These are phyloP conservation scores for Battus philenor DNA, from an alignment of 1,140 invertebrate species.

Conservation along the genomic window DNA sequence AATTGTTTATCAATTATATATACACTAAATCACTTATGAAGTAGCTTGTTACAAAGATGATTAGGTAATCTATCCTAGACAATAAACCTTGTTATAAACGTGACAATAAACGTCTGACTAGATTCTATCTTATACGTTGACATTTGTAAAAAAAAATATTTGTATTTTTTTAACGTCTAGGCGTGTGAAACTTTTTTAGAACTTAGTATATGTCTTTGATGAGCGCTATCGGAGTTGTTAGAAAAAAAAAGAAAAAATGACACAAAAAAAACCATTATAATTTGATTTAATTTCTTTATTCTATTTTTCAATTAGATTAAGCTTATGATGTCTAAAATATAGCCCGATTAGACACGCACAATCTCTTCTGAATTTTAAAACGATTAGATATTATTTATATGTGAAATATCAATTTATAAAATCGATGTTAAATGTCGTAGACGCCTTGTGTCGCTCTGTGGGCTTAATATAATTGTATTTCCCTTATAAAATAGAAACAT, in stretches of 20 bases:
- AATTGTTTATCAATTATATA: slow-evolving; percentile 22
- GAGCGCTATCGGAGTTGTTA: slow-evolving; percentile 9
- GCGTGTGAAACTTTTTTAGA: slow-evolving; percentile 34
- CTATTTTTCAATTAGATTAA: slow-evolving; percentile 12
- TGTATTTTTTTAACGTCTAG: slow-evolving; percentile 50
- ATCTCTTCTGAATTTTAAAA: slow-evolving; percentile 29
- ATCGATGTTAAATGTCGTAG: slow-evolving; percentile 44
- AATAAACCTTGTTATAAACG: slow-evolving; percentile 12
- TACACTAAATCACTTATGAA: slow-evolving; percentile 4
- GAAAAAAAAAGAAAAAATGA: background rate
- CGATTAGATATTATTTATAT: slow-evolving; percentile 8
- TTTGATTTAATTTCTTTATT: background rate
- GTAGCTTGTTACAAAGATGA: slow-evolving; percentile 9
- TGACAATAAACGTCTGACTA: slow-evolving; percentile 18
- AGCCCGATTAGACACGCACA: slow-evolving; percentile 66
- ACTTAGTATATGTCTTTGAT: slow-evolving; percentile 24
- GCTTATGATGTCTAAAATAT: slow-evolving; percentile 29
- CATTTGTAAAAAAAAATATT: slow-evolving; percentile 25
- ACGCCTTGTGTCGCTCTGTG: slow-evolving; percentile 30
- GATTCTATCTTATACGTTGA: slow-evolving; percentile 13
- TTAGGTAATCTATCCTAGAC: slow-evolving; percentile 9
- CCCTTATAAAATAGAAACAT: background rate
- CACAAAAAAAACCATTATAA: background rate
- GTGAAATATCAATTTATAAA: slow-evolving; percentile 9
- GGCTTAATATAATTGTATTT: slow-evolving; percentile 13